A percentile compares a stretch with the other conserved stretches of the same genome.
phyloP scores from a whole-genome alignment of 2,113 vertebrate genomes.

The Pseudorhombus dupliciocellatus region DNA sequence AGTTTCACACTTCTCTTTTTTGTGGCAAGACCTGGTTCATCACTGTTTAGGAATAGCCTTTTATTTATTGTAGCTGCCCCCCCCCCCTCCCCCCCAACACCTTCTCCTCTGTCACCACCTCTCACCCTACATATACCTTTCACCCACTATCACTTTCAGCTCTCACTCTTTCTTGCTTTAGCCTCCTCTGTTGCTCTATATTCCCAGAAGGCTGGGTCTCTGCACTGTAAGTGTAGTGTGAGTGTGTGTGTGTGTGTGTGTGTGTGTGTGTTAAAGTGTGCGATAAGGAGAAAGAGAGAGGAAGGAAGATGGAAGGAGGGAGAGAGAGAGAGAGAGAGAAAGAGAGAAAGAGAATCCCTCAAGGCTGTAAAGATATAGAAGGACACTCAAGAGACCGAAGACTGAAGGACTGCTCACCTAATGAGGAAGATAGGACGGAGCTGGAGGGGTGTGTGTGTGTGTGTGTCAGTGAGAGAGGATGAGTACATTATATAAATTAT shows the following conservation, averaged over 20 bases:
- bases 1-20: conserved; percentile 61
- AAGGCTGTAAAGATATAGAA: conserved; percentile 45
- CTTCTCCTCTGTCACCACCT: conserved; percentile 30
- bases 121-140: conserved; percentile 41
- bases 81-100: neutral
- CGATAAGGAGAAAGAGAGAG: conserved; percentile 4
- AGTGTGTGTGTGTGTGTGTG: neutral
- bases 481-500: conserved; percentile 26
- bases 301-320: neutral
- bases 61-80: too few species aligned
- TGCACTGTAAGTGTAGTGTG: conserved; percentile 6
- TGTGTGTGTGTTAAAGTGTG: neutral
- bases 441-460: conserved; percentile 3
- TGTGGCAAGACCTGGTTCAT: neutral
- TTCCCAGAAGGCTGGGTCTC: conserved; percentile 39
- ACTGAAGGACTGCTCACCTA: conserved; percentile 42
- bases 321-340: neutral
- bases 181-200: conserved; percentile 13
- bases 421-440: conserved; percentile 44
- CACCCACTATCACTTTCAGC: conserved; percentile 54
- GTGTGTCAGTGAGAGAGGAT: conserved; percentile 25
- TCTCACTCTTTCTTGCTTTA: conserved; percentile 38
- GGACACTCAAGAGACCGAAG: conserved; percentile 38
- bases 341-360: conserved; percentile 41
- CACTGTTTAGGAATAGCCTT: conserved; percentile 31